Percentiles rank a stretch among this genome's conserved stretches.
Evolutionary conservation across 2,113 vertebrate species (phyloP).

Genomic region (Scomber colias): DNA sequence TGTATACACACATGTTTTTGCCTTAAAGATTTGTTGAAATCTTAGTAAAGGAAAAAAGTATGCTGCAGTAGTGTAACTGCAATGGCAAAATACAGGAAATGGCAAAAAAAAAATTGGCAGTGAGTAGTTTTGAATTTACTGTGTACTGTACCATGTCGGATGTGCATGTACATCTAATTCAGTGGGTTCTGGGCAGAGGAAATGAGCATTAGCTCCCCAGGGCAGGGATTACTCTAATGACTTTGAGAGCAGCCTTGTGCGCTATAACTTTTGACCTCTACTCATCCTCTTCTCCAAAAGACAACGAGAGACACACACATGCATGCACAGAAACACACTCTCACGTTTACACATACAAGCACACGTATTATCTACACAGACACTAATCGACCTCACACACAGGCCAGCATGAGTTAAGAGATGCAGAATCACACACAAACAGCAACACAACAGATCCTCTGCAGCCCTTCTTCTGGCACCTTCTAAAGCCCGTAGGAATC

Average conservation of each 20-base stretch:
- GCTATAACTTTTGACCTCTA: conserved; percentile 75
- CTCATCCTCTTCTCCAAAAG: conserved; percentile 62
- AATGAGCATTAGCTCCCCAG: conserved; percentile 73
- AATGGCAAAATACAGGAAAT: conserved; percentile 53
- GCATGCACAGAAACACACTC: conserved; percentile 9
- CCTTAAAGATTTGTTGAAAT: not conserved
- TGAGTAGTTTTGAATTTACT: conserved; percentile 48
- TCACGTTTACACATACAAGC: not conserved
- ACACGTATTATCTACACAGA: conserved; percentile 12
- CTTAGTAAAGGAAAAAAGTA: conserved; percentile 6
- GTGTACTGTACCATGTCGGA: conserved; percentile 56
- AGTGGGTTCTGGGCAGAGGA: conserved; percentile 68
- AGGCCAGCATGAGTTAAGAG: not conserved
- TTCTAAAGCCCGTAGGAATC: conserved; percentile 22
- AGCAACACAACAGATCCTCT: conserved; percentile 34
- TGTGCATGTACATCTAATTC: conserved; percentile 65
- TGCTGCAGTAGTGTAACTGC: conserved; percentile 2
- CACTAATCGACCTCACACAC: conserved; percentile 26
- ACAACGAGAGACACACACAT: conserved; percentile 18
- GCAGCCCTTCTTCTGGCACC: conserved; percentile 23
- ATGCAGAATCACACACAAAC: conserved; percentile 42
- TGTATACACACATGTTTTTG: not conserved
- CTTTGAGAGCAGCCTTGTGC: conserved; percentile 74
- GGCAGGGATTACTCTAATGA: conserved; percentile 81
- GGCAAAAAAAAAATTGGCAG: conserved; percentile 7